Base-by-base conservation (phyloP, 2,113 vertebrate species). In the Labrus mixtus region DNA sequence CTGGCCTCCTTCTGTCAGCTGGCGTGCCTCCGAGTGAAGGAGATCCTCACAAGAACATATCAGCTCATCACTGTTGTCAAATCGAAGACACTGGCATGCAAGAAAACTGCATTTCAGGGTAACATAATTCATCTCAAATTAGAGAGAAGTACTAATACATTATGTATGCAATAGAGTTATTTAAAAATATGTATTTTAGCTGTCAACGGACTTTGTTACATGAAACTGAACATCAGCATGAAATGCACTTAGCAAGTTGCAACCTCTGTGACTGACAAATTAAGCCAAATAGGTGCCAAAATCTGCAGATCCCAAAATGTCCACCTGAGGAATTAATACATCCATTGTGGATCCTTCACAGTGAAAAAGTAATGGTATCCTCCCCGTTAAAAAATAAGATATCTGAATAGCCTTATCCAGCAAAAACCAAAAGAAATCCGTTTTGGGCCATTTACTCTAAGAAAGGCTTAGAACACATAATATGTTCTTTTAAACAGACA, bases 1-100 rank as follows among this genome's bases (percentile, higher is more conserved):
- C 33, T 22, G 46, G 39, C 69, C 76, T 62, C 51, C 63, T 68
- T 77, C 71, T 79, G 60, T 78, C 75, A 60, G 53, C 66, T 63
- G 68, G 10, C 67, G 17, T 37, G 58, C 50, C 74, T 77, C n/a
- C 15, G 56, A 72, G 68, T 55, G 43, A 48, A 73, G 56, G 20
- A 65, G 67, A 76, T 74, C 22, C 29, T 56, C 36, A 20, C 48
- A 16, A 19, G 15, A 17, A 50, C 23, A 25, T 50, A 25, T 54
- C 37, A 65, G 20, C 62, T 63, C 22, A 59, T 76, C 54, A 54
- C 51, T 55, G 59, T 33, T 65, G 36, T 79, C 50, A 61, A 58
- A 56, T 19, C n/a, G 25, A 61, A 61, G 54, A 76, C 17, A 16
- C n/a, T 51, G 0, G 0, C 45, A 17, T 39, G 55, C 22, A 53